Evolutionary conservation across 2,797 vertebrate species (phyloP).

Genomic region (Urophycis tenuis): DNA sequence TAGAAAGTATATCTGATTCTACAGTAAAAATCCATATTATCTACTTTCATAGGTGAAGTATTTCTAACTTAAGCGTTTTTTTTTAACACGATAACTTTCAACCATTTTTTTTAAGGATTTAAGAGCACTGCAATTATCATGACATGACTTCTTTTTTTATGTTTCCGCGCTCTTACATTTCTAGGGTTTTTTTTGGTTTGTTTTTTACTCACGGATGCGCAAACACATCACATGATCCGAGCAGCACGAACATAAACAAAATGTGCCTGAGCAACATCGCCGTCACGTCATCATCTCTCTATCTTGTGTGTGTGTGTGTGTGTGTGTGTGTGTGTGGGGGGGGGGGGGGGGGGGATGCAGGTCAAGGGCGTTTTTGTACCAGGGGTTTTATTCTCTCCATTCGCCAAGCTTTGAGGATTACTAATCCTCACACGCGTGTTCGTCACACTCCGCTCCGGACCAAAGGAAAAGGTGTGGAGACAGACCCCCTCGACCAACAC

Average conservation of each 20-base stretch:
- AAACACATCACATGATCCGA: constrained; percentile 23
- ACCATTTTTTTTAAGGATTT: background rate
- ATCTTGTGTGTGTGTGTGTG: too few relatives aligned
- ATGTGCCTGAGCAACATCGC: constrained; percentile 62
- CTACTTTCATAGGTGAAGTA: constrained; percentile 30
- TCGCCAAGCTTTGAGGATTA: constrained; percentile 53
- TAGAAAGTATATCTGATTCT: constrained; percentile 30
- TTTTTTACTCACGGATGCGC: constrained; percentile 19
- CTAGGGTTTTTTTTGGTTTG: constrained; percentile 36
- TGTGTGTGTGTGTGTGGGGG: too few relatives aligned
- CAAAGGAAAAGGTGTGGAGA: constrained; percentile 37
- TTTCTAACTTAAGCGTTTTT: constrained; percentile 15
- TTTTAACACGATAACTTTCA: constrained; percentile 6
- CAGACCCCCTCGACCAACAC: constrained; percentile 34
- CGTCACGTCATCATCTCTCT: constrained; percentile 41
- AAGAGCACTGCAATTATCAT: constrained; percentile 21
- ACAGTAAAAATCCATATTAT: constrained; percentile 49
- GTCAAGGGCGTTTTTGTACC: constrained; percentile 42
- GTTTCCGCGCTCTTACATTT: constrained; percentile 22
- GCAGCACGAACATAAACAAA: constrained; percentile 26
- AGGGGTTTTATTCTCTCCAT: constrained; percentile 43
- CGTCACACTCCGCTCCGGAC: constrained; percentile 35
- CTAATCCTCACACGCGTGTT: constrained; percentile 41
- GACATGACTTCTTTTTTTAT: constrained; percentile 39
- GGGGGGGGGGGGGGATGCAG: too few relatives aligned